These are phyloP conservation scores for Ctenoplectra terminalis DNA, from an alignment of 1,140 invertebrate species.

Conservation along the genomic window DNA sequence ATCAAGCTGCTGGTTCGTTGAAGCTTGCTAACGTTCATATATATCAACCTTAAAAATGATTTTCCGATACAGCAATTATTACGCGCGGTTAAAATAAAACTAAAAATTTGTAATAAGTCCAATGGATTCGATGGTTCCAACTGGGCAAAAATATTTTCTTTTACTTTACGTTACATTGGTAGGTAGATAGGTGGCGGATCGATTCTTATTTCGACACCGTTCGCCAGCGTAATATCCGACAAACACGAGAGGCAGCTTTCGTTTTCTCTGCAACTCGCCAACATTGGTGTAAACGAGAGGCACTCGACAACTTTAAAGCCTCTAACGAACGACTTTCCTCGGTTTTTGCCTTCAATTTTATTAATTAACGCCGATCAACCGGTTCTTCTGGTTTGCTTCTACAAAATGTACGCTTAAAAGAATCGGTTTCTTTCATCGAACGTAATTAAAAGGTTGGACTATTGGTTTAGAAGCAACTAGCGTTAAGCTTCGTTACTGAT, in stretches of 20 bases:
- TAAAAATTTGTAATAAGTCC: no score
- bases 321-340: constrained; percentile 34
- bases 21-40: no score
- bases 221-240: constrained; percentile 71
- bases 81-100: no score
- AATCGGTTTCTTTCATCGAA: not conserved
- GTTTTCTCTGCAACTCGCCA: constrained; percentile 44
- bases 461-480: not conserved
- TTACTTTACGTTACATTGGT: not conserved
- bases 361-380: constrained; percentile 59
- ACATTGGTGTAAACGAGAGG: constrained; percentile 19
- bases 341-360: constrained; percentile 17
- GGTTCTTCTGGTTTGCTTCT: not conserved
- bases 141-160: not conserved
- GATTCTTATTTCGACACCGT: constrained; percentile 72
- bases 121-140: not conserved
- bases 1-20: no score
- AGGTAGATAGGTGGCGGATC: constrained; percentile 62
- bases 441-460: no score
- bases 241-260: constrained; percentile 71
- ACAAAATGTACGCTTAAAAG: no score
- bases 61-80: no score
- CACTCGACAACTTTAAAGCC: constrained; percentile 67
- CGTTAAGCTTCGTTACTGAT: no score
- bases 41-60: no score